A percentile compares a stretch with the other conserved stretches of the same genome.
phyloP scores from a whole-genome alignment of 1,140 invertebrate genomes.

The Drosophila sproati region DNA sequence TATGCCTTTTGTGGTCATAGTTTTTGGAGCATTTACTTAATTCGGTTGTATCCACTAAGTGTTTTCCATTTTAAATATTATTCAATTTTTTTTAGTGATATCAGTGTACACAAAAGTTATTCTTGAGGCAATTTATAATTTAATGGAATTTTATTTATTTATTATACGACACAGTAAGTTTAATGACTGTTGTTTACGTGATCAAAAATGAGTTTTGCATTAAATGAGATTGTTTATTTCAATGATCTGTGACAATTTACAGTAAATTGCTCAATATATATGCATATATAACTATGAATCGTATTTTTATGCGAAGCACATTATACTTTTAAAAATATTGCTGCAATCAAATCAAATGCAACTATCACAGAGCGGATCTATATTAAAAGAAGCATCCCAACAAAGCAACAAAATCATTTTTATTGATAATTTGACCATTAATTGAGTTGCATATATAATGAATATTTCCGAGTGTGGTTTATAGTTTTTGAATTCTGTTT shows the following conservation, averaged over 20 bases:
- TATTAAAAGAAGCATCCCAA: background rate
- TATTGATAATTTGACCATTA: constrained; percentile 12
- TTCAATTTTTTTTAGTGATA: background rate
- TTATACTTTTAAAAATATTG: background rate
- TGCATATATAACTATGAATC: no score
- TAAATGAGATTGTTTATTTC: constrained; percentile 55
- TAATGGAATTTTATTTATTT: constrained; percentile 38
- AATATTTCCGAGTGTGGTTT: constrained; percentile 16
- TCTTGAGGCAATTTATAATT: constrained; percentile 14
- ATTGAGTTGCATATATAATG: constrained; percentile 25
- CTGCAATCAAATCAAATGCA: background rate
- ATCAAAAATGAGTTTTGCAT: constrained; percentile 65
- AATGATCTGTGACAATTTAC: background rate
- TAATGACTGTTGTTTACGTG: constrained; percentile 62
- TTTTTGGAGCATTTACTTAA: no score
- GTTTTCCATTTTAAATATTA: no score
- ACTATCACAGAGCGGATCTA: background rate
- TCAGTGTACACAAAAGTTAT: constrained; percentile 14
- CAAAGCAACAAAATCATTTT: background rate
- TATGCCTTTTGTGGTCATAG: no score
- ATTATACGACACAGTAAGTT: constrained; percentile 78
- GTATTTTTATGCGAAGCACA: background rate
- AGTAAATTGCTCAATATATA: no score
- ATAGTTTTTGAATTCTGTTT: constrained; percentile 20
- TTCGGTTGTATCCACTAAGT: no score